Evolutionary conservation across 2,888 invertebrate genomes (phyloP), one percentile per base, ranked within the genome.

Genomic region (Sialis fuliginosa): DNA sequence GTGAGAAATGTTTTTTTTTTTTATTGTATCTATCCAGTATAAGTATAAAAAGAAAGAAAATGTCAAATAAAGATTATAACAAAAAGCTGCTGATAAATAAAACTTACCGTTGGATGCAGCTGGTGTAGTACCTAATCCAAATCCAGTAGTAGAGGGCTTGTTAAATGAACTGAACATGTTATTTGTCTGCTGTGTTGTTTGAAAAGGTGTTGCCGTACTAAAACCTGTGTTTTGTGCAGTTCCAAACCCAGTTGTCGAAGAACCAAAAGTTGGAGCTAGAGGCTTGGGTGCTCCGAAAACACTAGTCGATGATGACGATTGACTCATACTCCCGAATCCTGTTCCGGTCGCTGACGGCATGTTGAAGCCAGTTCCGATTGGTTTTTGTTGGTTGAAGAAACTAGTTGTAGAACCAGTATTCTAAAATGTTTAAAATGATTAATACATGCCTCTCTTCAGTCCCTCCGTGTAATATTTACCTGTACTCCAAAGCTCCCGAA

Each of bases 261-360:
- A 60, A 0, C 72, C 73, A 59, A 75, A 74, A 1, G 65, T 62
- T 0, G 71, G 63, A 1, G 72, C 63, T 33, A 69, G 60, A 6
- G 57, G 53, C 5, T 58, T 54, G 8, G 57, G 53, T 1, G 58
- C 52, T 42, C 64, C 64, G 54, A 67, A 65, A 40, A 60, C 56
- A 6, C 31, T 42, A 7, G 35, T 22, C 1, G 64, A 62, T 0
- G 68, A 66, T 52, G 69, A 67, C 0, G 63, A 66, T 4, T 68
- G 62, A 52, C 57, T 65, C 35, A 62, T 52, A 22, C 22, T 22
- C 0, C 70, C 70, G 39, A 71, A 71, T 0, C 69, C 67, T 35
- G 57, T 59, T 2, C 54, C 47, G 22, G 61, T 54, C 35, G 73
- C 61, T 0, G 70, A 65, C 0, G 67, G 65, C 47, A 59, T 61